Evolutionary conservation across 2,888 invertebrate species (phyloP).

Genomic region (Alloplasta piceator): DNA sequence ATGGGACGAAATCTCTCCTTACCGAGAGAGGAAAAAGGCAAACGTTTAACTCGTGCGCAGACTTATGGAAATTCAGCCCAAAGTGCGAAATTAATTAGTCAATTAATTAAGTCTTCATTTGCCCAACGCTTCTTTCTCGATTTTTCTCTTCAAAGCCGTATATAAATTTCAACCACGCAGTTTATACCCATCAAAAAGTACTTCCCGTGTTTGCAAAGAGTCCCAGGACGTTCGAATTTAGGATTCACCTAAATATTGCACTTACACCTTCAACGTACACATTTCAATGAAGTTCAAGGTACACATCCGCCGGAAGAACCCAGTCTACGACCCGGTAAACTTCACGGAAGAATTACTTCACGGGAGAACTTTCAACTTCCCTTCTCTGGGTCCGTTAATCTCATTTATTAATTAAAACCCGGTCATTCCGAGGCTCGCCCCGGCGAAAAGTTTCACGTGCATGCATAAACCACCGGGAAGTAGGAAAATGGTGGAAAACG

Average conservation of each 20-base stretch:
- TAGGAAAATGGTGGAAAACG: not conserved
- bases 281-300: slow-evolving; percentile 12
- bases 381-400: not conserved
- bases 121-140: too few species aligned
- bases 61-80: too few species aligned
- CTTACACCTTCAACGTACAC: not conserved
- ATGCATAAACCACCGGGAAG: slow-evolving; percentile 4
- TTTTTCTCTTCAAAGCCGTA: too few species aligned
- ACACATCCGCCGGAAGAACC: not conserved
- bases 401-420: slow-evolving; percentile 31
- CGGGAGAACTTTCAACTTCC: slow-evolving; percentile 11
- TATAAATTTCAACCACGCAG: too few species aligned
- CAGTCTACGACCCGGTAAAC: too few species aligned
- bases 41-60: not conserved
- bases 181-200: too few species aligned
- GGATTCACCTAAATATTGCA: slow-evolving; percentile 8
- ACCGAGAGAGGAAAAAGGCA: slow-evolving; percentile 16
- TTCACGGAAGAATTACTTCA: not conserved
- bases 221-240: not conserved
- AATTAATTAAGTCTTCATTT: too few species aligned
- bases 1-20: slow-evolving; percentile 25
- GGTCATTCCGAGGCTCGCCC: slow-evolving; percentile 17
- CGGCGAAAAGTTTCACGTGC: not conserved
- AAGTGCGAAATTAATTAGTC: too few species aligned
- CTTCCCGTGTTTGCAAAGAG: too few species aligned